phyloP scores from a whole-genome alignment of 2,888 invertebrate genomes.

The Synergus itoensis region DNA sequence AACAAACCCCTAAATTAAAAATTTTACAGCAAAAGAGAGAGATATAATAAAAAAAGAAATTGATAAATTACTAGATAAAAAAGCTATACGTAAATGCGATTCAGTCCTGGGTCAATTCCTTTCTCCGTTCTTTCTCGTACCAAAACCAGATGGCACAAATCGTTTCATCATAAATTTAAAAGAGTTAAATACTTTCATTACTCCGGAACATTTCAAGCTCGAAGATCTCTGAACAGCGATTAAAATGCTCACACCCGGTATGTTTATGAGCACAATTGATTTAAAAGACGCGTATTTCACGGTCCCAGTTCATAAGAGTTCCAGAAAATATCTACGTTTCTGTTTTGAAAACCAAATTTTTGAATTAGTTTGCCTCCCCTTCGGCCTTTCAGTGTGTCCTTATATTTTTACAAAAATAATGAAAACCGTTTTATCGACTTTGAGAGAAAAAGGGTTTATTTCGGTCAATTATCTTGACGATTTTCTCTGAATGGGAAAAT shows the following conservation, averaged over 20 bases:
- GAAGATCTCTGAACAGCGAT: constrained; percentile 38
- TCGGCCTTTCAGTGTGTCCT: constrained; percentile 46
- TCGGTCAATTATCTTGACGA: constrained; percentile 41
- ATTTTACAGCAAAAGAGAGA: neutral
- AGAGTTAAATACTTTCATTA: constrained; percentile 45
- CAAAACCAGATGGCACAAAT: constrained; percentile 15
- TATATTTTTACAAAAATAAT: constrained; percentile 45
- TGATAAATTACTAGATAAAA: constrained; percentile 23
- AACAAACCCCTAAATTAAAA: neutral
- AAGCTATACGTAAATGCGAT: constrained; percentile 39
- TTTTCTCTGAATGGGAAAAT: constrained; percentile 24
- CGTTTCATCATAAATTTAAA: constrained; percentile 50
- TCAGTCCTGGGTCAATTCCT: constrained; percentile 13
- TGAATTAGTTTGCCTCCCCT: constrained; percentile 47
- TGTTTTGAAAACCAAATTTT: constrained; percentile 40
- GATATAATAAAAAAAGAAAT: neutral
- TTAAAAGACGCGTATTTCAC: constrained; percentile 46
- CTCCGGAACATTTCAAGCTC: constrained; percentile 43
- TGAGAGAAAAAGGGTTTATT: constrained; percentile 40
- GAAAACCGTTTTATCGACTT: constrained; percentile 38
- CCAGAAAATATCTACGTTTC: constrained; percentile 48
- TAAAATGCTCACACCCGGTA: neutral
- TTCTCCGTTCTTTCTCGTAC: constrained; percentile 23
- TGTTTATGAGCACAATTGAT: constrained; percentile 45
- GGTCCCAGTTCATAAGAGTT: constrained; percentile 26